Evolutionary conservation across 2,113 vertebrate genomes (phyloP).

Genomic region (Oxyruncus cristatus): DNA sequence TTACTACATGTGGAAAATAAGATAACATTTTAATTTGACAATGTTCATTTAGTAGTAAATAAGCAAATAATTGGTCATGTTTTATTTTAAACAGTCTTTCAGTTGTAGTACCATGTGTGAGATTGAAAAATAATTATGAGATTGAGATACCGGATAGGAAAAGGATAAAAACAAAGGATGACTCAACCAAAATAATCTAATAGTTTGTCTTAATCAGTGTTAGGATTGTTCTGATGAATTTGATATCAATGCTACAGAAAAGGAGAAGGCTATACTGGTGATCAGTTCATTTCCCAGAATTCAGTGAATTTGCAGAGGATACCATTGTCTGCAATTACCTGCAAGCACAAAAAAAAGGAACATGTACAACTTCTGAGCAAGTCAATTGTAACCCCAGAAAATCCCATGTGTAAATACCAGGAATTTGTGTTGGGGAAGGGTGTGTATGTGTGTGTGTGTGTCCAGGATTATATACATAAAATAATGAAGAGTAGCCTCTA

Average conservation of each 20-base stretch:
- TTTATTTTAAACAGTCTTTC: constrained; percentile 23
- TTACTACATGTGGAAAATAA: constrained; percentile 1
- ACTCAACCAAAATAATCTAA: constrained; percentile 22
- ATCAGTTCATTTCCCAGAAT: neutral
- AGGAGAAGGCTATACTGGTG: neutral
- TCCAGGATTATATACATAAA: neutral
- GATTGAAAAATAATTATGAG: constrained; percentile 17
- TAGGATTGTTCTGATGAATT: constrained; percentile 32
- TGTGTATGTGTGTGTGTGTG: fast-evolving
- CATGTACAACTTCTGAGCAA: neutral
- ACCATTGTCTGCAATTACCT: neutral
- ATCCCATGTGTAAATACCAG: neutral
- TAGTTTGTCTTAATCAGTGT: constrained; percentile 15
- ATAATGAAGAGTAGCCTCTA: neutral
- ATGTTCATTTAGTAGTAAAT: constrained; percentile 27
- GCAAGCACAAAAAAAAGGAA: neutral
- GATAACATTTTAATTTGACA: neutral
- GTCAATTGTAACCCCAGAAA: neutral
- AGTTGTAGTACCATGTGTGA: neutral
- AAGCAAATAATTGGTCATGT: constrained; percentile 32
- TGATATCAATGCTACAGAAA: neutral
- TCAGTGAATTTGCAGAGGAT: neutral
- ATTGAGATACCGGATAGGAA: neutral
- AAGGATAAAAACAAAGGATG: constrained; percentile 22
- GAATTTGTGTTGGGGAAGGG: neutral